Conservation (phyloP, 2,113 vertebrate genomes). For the Psophia crepitans region DNA sequence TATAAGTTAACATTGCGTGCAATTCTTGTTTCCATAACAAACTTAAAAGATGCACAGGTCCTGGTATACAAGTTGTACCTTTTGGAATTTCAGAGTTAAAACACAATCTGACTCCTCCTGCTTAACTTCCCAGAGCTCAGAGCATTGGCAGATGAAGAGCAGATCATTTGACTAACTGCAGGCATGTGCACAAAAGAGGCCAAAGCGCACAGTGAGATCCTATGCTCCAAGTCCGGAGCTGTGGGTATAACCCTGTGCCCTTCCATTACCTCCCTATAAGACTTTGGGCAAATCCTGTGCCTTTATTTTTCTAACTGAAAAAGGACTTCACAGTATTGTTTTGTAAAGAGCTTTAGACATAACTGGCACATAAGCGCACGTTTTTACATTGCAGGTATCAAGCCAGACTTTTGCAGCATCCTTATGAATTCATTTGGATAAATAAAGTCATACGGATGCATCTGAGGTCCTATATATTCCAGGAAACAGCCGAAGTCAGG, state of each 20-base stretch:
- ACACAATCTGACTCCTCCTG: background rate
- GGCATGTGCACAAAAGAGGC: background rate
- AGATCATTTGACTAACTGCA: background rate
- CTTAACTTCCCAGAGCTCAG: background rate
- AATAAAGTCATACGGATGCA: background rate
- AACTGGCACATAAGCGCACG: background rate
- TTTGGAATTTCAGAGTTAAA: background rate
- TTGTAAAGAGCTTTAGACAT: background rate
- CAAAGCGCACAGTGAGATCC: accelerated
- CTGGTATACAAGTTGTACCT: background rate
- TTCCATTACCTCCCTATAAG: background rate
- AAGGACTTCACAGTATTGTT: background rate
- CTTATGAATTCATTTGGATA: background rate
- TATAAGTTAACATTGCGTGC: background rate
- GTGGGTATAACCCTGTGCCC: background rate
- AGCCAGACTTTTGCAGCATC: background rate
- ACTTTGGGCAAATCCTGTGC: background rate
- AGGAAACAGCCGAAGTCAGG: background rate
- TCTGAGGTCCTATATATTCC: background rate
- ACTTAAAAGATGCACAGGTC: background rate
- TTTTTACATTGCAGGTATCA: background rate
- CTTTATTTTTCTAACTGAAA: background rate
- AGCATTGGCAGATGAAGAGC: background rate
- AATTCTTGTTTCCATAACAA: background rate
- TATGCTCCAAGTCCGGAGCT: background rate